Evolutionary conservation across 2,113 vertebrate species (phyloP), one percentile per base, ranked within the genome.

Genomic region (Eublepharis macularius): DNA sequence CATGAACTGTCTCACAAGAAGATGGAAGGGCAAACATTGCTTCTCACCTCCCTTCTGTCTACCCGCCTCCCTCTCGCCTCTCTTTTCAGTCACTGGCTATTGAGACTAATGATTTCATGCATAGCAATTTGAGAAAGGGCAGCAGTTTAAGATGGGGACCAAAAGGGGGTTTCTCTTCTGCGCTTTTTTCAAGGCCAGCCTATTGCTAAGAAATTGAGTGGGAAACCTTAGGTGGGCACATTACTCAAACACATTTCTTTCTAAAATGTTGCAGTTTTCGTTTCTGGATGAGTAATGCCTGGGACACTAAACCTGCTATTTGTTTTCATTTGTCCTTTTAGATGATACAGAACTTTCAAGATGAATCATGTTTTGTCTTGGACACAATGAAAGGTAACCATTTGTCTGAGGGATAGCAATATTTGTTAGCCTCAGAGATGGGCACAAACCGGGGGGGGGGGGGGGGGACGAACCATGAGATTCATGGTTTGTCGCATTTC

Each of bases 331-430:
- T 6, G 24, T 83, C 81, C 78, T 92, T 90, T 81, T 94, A 98
- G 98, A 99, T 99, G 98, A 98, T 99, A 86, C 98, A 98, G 93
- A 99, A 99, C 92, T 98, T 99, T 95, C 98, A 98, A 91, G 98
- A 99, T 74, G 98, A 99, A 95, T 96, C 98, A 6, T 99, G 98
- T 94, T 99, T 99, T 90, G 94, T 99, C 90, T 95, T 99, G 96
- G 98, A 99, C 95, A 99, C 98, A 82, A 98, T 99, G 98, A 98
- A 99, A 98, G 98, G 98, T 98, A 96, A 29, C 29, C 87, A 73
- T 2, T 0, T 10, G 24, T 8, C 69, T 36, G 0, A 0, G 2
- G n/a, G 26, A 60, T 34, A 70, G 2, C 60, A 10, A 7, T 43
- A 34, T 36, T 43, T 72, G 26, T 69, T n/a, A n/a, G n/a, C n/a